A percentile compares a stretch with the other conserved stretches of the same genome.
Conservation (phyloP, 2,113 vertebrate genomes). For the Marcusenius ussheri region DNA sequence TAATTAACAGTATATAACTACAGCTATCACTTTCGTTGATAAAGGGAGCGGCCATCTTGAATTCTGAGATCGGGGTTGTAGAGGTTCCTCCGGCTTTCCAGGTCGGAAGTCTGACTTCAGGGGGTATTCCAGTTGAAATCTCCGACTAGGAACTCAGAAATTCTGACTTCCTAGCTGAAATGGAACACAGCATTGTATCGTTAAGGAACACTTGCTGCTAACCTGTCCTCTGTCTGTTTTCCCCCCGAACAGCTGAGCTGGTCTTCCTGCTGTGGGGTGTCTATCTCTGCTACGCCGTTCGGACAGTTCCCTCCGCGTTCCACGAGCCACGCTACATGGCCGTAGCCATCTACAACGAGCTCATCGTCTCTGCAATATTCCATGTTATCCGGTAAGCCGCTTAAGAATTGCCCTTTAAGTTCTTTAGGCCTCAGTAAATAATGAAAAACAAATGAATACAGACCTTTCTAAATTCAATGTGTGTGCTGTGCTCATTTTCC, state of each 20-base stretch:
- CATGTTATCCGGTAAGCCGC: constrained; percentile 84
- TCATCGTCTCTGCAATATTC: constrained; percentile 89
- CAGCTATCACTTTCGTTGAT: background rate
- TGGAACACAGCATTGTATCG: background rate
- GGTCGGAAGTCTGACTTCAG: background rate
- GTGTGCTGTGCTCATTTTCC: background rate
- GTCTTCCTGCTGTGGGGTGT: constrained; percentile 95
- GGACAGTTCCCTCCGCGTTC: constrained; percentile 94
- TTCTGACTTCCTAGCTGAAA: background rate
- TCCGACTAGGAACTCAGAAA: background rate
- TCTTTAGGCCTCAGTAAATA: background rate
- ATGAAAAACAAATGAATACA: background rate
- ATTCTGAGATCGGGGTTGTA: background rate
- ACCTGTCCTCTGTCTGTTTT: constrained; percentile 3
- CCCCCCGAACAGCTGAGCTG: constrained; percentile 81
- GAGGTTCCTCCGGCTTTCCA: background rate
- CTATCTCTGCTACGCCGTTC: constrained; percentile 93
- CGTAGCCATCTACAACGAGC: constrained; percentile 94
- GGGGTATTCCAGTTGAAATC: background rate
- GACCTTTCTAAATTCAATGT: background rate
- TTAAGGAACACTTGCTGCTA: background rate
- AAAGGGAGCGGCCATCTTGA: background rate
- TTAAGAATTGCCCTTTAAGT: background rate
- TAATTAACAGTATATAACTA: background rate
- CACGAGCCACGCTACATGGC: constrained; percentile 98